These are phyloP conservation scores for Formica aserva DNA, from an alignment of 2,888 invertebrate species.

Conservation along the genomic window DNA sequence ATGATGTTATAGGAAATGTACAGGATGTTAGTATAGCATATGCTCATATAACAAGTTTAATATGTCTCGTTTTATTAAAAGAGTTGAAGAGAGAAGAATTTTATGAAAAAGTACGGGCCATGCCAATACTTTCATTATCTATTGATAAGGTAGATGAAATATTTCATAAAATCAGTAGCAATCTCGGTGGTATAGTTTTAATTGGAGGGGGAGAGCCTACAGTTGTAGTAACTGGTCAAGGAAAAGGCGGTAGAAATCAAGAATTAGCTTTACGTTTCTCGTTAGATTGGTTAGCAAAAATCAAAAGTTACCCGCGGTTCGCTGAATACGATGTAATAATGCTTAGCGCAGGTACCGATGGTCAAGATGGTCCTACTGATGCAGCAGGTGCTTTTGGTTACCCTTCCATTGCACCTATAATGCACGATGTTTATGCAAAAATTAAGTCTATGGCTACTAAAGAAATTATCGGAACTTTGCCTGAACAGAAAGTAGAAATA, in stretches of 20 bases:
- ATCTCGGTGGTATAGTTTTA: constrained; percentile 88
- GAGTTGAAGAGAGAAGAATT: constrained; percentile 71
- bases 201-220: constrained; percentile 97
- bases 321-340: constrained; percentile 88
- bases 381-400: constrained; percentile 96
- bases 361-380: constrained; percentile 98
- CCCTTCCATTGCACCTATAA: constrained; percentile 87
- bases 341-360: constrained; percentile 97
- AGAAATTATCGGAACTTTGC: constrained; percentile 20
- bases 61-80: constrained; percentile 80
- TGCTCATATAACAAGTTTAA: constrained; percentile 84
- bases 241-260: constrained; percentile 97
- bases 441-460: constrained; percentile 59
- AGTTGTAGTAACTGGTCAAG: constrained; percentile 92
- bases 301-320: constrained; percentile 81
- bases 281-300: constrained; percentile 83
- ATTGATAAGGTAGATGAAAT: constrained; percentile 75
- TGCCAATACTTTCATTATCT: constrained; percentile 82
- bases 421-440: constrained; percentile 78
- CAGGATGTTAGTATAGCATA: constrained; percentile 88
- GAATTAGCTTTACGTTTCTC: constrained; percentile 95
- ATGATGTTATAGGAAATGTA: constrained; percentile 91
- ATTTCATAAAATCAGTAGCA: constrained; percentile 67
- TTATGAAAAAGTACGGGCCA: constrained; percentile 76
- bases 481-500: neutral